Percentiles rank a stretch among this genome's conserved stretches.
Evolutionary conservation across 2,888 invertebrate species (phyloP).

Genomic region (Troides oblongomaculatus): DNA sequence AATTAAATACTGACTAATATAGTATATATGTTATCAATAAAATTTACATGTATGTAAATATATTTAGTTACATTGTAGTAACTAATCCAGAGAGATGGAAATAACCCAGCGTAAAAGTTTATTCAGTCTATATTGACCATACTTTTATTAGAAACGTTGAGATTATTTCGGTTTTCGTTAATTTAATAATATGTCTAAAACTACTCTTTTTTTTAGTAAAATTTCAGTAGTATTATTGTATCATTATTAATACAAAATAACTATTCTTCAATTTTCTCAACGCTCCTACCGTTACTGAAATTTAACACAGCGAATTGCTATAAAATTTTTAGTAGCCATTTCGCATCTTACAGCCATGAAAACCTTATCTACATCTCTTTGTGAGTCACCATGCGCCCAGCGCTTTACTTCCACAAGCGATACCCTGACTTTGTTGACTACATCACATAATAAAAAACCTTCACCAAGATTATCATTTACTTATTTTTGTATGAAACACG

Average conservation of each 20-base stretch:
- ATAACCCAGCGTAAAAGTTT: not conserved
- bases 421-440: conserved; percentile 16
- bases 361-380: conserved; percentile 50
- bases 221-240: not conserved
- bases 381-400: conserved; percentile 42
- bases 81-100: too few relatives aligned
- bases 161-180: not conserved
- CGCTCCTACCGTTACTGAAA: conserved; percentile 39
- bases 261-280: conserved; percentile 17
- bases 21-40: too few relatives aligned
- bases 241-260: not conserved
- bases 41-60: too few relatives aligned
- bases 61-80: too few relatives aligned
- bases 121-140: not conserved
- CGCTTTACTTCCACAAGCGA: conserved; percentile 29
- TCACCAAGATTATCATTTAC: not conserved
- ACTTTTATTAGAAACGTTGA: not conserved
- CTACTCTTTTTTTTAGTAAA: not conserved
- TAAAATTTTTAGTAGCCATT: conserved; percentile 60
- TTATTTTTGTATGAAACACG: not conserved
- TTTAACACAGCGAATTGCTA: conserved; percentile 39
- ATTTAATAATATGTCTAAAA: not conserved
- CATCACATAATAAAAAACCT: conserved; percentile 20
- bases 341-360: conserved; percentile 45
- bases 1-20: too few relatives aligned